phyloP scores from a whole-genome alignment of 2,797 vertebrate species.

The Knipowitschia caucasica region DNA sequence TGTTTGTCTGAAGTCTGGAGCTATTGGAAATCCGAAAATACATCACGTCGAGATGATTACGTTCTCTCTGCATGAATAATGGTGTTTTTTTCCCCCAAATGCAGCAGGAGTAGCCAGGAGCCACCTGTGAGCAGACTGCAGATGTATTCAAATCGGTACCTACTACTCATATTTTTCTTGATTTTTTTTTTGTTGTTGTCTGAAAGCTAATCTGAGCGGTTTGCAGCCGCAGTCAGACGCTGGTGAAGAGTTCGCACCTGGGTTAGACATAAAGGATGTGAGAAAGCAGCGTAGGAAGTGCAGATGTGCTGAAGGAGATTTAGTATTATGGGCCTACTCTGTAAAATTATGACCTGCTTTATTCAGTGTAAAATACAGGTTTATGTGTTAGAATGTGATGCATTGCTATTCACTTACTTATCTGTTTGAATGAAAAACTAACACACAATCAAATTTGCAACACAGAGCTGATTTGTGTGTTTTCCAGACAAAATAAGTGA shows the following conservation, averaged over 20 bases:
- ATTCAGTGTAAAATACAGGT: not conserved
- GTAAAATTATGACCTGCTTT: not conserved
- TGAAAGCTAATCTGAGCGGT: not conserved
- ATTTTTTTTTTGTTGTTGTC: not conserved
- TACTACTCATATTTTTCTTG: not conserved
- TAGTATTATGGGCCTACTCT: not conserved
- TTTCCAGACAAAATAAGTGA: no score
- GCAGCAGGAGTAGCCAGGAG: not conserved
- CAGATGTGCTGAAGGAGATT: not conserved
- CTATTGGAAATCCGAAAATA: not conserved
- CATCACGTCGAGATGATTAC: not conserved
- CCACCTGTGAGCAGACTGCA: not conserved
- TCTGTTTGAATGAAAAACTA: no score
- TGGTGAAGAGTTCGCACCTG: constrained; percentile 2
- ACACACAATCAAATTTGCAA: no score
- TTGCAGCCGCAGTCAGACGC: not conserved
- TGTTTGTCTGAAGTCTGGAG: constrained; percentile 11
- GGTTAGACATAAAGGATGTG: not conserved
- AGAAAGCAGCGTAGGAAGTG: not conserved
- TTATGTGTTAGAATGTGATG: no score
- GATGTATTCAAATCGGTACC: not conserved
- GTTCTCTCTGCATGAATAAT: not conserved
- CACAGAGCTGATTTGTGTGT: no score
- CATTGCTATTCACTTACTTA: no score
- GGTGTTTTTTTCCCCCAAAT: not conserved